These are phyloP conservation scores for Pinctada fucata DNA, from an alignment of 2,888 invertebrate species.

Conservation along the genomic window DNA sequence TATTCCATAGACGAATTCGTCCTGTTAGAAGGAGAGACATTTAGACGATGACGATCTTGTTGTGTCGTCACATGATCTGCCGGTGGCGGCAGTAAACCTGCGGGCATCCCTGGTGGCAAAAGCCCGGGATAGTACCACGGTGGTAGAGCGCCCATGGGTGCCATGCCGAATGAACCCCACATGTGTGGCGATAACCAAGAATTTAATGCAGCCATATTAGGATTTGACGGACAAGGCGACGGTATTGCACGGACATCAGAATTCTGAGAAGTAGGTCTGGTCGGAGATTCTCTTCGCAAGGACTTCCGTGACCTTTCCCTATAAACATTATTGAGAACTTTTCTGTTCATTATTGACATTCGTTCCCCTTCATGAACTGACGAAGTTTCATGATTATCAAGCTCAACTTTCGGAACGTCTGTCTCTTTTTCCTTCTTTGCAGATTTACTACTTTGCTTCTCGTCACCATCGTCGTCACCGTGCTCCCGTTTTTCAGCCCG, in stretches of 20 bases:
- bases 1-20: constrained; percentile 9
- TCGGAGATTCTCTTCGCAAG: neutral
- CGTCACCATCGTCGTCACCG: constrained; percentile 36
- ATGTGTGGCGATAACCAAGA: constrained; percentile 32
- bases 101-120: constrained; percentile 35
- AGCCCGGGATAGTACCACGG: constrained; percentile 42
- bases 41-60: neutral
- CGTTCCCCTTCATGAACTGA: neutral
- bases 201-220: constrained; percentile 25
- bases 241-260: neutral
- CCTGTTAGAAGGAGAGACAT: constrained; percentile 15
- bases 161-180: constrained; percentile 39
- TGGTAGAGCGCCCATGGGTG: constrained; percentile 34
- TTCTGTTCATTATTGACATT: neutral
- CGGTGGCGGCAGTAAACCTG: constrained; percentile 18
- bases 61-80: neutral
- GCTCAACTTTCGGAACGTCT: neutral
- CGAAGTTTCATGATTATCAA: neutral
- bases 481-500: constrained; percentile 1
- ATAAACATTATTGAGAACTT: neutral
- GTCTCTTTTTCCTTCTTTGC: constrained; percentile 19
- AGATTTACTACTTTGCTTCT: constrained; percentile 34
- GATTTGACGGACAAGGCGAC: neutral
- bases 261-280: neutral
- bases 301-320: neutral